phyloP scores from a whole-genome alignment of 2,113 vertebrate genomes.

The Corydoras sp. region DNA sequence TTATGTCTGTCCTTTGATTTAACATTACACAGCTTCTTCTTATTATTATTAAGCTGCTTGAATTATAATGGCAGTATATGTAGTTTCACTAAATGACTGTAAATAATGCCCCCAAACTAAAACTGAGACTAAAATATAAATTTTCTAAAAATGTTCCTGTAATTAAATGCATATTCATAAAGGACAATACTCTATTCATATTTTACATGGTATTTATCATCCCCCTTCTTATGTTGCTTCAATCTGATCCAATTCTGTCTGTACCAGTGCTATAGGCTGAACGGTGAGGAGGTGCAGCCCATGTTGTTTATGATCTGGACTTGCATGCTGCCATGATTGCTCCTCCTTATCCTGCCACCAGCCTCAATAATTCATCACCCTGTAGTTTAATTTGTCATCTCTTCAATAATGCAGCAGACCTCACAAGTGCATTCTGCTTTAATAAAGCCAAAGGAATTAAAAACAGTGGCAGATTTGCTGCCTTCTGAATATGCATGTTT shows the following conservation, averaged over 20 bases:
- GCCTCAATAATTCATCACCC: conserved; percentile 41
- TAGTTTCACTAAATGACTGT: no score
- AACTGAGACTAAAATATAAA: no score
- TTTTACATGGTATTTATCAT: background rate
- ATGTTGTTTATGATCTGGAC: conserved; percentile 19
- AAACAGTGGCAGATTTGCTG: conserved; percentile 11
- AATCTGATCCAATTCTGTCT: conserved; percentile 6
- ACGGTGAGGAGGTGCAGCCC: background rate
- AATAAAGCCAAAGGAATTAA: conserved; percentile 38
- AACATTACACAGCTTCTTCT: no score
- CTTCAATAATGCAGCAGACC: conserved; percentile 44
- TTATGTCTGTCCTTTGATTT: no score
- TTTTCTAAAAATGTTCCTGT: no score
- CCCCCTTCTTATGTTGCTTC: background rate
- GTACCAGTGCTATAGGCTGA: background rate
- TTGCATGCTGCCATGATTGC: conserved; percentile 20
- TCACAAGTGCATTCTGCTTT: conserved; percentile 43
- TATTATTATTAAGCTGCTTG: no score
- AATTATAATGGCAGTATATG: no score
- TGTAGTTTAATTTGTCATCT: conserved; percentile 40
- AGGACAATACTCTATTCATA: no score
- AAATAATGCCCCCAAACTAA: no score
- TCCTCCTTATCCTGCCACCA: conserved; percentile 21
- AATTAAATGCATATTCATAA: no score
- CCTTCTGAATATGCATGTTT: conserved; percentile 35